Conservation (phyloP, 2,797 vertebrate genomes). For the Mycteria americana region DNA sequence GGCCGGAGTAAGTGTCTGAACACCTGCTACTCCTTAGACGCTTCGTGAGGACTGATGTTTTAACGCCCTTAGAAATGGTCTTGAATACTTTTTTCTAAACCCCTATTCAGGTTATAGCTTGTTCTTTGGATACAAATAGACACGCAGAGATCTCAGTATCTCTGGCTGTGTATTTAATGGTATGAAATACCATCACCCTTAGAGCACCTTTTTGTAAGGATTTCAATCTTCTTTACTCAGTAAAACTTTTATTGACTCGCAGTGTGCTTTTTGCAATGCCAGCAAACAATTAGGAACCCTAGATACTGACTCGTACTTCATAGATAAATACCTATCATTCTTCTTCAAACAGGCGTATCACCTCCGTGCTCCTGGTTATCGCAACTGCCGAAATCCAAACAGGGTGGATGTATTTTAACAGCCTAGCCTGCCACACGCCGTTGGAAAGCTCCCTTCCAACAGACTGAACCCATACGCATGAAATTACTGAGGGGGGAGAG, state of each 20-base stretch:
- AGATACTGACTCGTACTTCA: not conserved
- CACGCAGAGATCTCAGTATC: not conserved
- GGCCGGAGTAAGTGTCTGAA: not conserved
- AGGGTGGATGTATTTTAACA: not conserved
- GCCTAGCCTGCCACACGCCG: not conserved
- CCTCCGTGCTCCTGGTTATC: not conserved
- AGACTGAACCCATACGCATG: not conserved
- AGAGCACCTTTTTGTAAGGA: not conserved
- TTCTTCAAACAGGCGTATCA: not conserved
- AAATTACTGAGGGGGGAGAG: not conserved
- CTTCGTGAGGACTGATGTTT: not conserved
- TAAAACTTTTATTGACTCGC: not conserved
- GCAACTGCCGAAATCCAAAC: not conserved
- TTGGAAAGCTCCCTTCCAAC: not conserved
- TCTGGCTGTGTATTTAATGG: not conserved
- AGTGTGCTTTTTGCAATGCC: not conserved
- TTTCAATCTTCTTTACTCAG: not conserved
- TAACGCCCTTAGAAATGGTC: not conserved
- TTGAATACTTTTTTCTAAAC: not conserved
- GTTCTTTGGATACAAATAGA: not conserved
- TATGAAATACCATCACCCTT: not conserved
- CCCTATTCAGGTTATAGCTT: not conserved
- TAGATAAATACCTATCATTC: not conserved
- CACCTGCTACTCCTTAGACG: not conserved
- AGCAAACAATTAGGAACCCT: not conserved